Evolutionary conservation across 2,888 invertebrate genomes (phyloP).

Genomic region (Agonopterix alstromeriana): DNA sequence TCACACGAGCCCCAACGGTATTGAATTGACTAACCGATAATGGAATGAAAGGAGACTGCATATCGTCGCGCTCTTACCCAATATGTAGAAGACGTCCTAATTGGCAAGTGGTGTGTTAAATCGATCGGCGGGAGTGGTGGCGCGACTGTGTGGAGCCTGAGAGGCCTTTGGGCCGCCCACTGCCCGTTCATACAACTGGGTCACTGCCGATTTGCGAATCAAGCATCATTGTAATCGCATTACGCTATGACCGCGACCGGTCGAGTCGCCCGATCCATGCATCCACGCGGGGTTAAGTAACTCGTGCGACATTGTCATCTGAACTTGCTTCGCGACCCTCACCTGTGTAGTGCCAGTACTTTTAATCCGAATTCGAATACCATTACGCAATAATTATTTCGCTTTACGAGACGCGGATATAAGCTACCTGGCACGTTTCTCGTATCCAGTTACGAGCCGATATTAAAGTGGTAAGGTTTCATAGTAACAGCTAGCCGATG

Average conservation of each 20-base stretch:
- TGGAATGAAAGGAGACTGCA: constrained; percentile 22
- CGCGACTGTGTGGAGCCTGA: constrained; percentile 7
- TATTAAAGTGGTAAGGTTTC: constrained; percentile 14
- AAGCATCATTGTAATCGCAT: constrained; percentile 43
- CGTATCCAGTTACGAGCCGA: background rate
- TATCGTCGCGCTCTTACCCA: constrained; percentile 29
- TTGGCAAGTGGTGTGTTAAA: constrained; percentile 29
- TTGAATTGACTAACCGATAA: constrained; percentile 9
- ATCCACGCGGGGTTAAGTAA: constrained; percentile 24
- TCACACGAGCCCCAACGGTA: background rate
- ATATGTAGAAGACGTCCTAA: constrained; percentile 27
- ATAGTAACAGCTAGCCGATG: constrained; percentile 19
- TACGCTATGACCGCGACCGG: constrained; percentile 19
- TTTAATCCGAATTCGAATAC: background rate
- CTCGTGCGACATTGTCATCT: constrained; percentile 41
- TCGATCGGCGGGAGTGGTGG: background rate
- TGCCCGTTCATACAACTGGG: constrained; percentile 31
- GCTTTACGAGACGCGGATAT: background rate
- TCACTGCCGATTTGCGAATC: constrained; percentile 46
- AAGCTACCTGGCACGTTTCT: constrained; percentile 2
- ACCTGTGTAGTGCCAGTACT: constrained; percentile 16
- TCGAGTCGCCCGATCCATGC: constrained; percentile 16
- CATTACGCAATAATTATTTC: constrained; percentile 13
- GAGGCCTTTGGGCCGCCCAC: constrained; percentile 34
- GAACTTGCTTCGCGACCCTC: constrained; percentile 42